Base-by-base conservation (phyloP, 2,888 invertebrate species). In the Cyclophora albipunctata region DNA sequence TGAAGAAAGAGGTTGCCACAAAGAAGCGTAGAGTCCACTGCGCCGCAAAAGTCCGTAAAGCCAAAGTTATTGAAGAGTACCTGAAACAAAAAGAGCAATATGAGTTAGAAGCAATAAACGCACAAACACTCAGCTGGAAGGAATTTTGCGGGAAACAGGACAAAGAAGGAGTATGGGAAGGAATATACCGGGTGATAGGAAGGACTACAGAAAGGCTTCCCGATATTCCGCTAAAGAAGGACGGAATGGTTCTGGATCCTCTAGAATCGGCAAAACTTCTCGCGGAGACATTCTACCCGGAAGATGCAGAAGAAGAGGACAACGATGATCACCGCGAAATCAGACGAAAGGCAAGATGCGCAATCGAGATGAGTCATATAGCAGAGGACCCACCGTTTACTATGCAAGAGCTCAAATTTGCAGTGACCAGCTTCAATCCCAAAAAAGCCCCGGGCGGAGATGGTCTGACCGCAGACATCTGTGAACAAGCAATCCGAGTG, bases 391-490 rank as follows among this genome's bases (percentile, higher is more conserved):
- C 37, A 4, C 37, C 37, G 37, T 48, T 45, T 37, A 49, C 42
- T 2, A 7, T 6, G 4, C 40, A 6, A 34, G 43, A 46, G 41
- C 43, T 46, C 3, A 48, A 2, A 5, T 0, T 6, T 3, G n/a
- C 48, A 1, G 40, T 48, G 34, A 3, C 37, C 4, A 33, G 34
- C 5, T 49, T 52, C 34, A 50, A 53, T 20, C 50, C 50, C 3
- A 53, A 50, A 7, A 52, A 52, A 33, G 53, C 53, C 7, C 53
- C 53, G 1, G 53, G 53, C 1, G 5, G 35, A n/a, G 53, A 53
- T 34, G 53, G 53, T 3, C 34, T 53, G 3, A 50, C 53, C 0
- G 48, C 63, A 0, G 60, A 63, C 20, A 64, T 66, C 2, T 62
- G 60, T 35, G 40, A 33, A 0, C 20, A 6, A 6, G 59, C 57